phyloP scores from a whole-genome alignment of 2,113 vertebrate species.

The Poeciliopsis prolifica region DNA sequence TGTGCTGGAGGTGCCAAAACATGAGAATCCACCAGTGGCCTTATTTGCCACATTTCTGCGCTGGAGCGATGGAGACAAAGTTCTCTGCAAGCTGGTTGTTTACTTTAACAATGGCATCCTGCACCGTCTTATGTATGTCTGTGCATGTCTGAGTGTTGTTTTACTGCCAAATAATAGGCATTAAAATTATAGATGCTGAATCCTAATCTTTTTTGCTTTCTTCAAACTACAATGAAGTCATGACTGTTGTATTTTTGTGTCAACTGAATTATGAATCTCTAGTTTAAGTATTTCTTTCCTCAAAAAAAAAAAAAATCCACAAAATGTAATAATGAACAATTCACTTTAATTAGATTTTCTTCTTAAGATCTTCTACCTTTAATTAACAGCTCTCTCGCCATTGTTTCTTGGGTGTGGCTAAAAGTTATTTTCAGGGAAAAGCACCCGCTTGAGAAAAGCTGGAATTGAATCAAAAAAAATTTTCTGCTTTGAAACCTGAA shows the following conservation, averaged over 20 bases:
- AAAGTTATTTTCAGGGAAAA: not conserved
- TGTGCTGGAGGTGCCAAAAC: constrained; percentile 22
- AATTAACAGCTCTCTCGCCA: not conserved
- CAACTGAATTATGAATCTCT: not conserved
- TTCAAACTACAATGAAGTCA: not conserved
- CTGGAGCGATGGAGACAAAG: constrained; percentile 13
- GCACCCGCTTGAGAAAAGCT: not conserved
- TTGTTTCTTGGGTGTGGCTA: not conserved
- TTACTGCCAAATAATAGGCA: not conserved
- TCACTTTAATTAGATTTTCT: not conserved
- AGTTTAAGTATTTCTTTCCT: too few species aligned
- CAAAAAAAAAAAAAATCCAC: not conserved
- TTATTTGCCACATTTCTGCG: constrained; percentile 19
- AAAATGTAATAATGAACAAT: too few species aligned
- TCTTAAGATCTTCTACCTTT: not conserved
- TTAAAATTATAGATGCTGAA: not conserved
- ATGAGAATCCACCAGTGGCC: constrained; percentile 29
- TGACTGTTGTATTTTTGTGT: not conserved
- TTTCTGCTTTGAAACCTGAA: not conserved
- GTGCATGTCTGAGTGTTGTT: constrained; percentile 15
- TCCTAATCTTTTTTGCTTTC: not conserved
- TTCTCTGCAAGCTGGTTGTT: constrained; percentile 24
- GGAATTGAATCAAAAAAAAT: not conserved
- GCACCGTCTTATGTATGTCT: constrained; percentile 3
- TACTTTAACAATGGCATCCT: constrained; percentile 26